Evolutionary conservation across 2,888 invertebrate genomes (phyloP).

Genomic region (Plagodis dolabraria): DNA sequence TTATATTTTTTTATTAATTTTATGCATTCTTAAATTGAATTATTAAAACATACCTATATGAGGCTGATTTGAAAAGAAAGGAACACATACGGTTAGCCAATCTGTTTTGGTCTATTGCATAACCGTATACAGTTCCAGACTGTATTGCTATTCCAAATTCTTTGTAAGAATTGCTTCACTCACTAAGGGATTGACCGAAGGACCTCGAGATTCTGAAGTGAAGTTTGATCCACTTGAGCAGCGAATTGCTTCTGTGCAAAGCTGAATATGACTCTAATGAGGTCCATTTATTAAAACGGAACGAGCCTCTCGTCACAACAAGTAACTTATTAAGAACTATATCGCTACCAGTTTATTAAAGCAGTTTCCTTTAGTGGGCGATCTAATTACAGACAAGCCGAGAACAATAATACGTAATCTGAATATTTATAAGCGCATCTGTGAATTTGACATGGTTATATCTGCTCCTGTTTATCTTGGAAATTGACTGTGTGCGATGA

Average conservation of each 20-base stretch:
- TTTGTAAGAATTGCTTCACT: no score
- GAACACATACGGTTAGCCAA: no score
- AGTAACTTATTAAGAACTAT: conserved; percentile 72
- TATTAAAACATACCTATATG: no score
- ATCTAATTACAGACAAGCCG: conserved; percentile 82
- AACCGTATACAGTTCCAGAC: no score
- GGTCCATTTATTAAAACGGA: conserved; percentile 54
- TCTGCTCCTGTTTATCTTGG: conserved; percentile 70
- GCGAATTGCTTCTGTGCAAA: conserved; percentile 25
- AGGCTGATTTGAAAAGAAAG: no score
- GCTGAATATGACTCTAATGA: conserved; percentile 59
- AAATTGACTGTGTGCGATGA: conserved; percentile 82
- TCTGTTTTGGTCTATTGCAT: no score
- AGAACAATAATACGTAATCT: conserved; percentile 81
- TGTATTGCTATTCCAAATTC: no score
- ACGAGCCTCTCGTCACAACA: conserved; percentile 47
- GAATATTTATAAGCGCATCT: conserved; percentile 81
- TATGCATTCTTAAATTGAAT: no score
- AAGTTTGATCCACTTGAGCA: neutral
- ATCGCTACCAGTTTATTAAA: conserved; percentile 75
- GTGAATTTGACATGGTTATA: conserved; percentile 73
- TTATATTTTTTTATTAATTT: no score
- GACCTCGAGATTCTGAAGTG: no score
- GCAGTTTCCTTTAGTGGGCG: conserved; percentile 78
- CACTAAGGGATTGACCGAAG: no score